phyloP scores from a whole-genome alignment of 2,113 vertebrate genomes.

The Neodontobutis hainanensis region DNA sequence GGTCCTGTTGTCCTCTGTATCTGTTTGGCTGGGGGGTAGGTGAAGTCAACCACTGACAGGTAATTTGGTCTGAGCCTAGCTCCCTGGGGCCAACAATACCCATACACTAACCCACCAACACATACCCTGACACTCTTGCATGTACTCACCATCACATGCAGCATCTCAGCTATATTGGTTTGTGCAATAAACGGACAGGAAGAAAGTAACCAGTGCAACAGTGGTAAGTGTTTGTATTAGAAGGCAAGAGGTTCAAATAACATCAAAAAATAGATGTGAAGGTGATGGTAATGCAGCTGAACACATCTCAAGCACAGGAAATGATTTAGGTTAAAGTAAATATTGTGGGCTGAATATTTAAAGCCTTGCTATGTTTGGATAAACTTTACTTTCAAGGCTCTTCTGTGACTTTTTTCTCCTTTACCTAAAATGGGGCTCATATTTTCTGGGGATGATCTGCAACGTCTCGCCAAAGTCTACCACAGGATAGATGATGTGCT shows the following conservation, averaged over 20 bases:
- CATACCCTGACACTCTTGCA: conserved; percentile 12
- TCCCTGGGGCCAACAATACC: conserved; percentile 56
- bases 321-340: neutral
- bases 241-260: neutral
- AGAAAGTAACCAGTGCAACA: conserved; percentile 18
- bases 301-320: neutral
- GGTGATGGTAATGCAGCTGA: neutral
- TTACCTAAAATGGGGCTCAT: conserved; percentile 8
- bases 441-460: neutral
- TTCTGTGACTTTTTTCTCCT: conserved; percentile 6
- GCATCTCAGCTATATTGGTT: conserved; percentile 36
- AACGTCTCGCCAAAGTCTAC: neutral
- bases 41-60: conserved; percentile 76
- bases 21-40: conserved; percentile 69
- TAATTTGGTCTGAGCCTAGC: conserved; percentile 72
- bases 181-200: conserved; percentile 39
- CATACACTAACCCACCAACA: conserved; percentile 37
- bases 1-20: conserved; percentile 68
- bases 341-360: neutral
- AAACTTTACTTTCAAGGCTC: neutral
- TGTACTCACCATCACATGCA: conserved; percentile 24
- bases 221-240: conserved; percentile 15
- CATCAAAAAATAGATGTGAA: neutral
- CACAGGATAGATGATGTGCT: conserved; percentile 7
- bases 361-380: neutral